Base-by-base conservation (phyloP, 2,888 invertebrate genomes). In the Melitaea athalia region DNA sequence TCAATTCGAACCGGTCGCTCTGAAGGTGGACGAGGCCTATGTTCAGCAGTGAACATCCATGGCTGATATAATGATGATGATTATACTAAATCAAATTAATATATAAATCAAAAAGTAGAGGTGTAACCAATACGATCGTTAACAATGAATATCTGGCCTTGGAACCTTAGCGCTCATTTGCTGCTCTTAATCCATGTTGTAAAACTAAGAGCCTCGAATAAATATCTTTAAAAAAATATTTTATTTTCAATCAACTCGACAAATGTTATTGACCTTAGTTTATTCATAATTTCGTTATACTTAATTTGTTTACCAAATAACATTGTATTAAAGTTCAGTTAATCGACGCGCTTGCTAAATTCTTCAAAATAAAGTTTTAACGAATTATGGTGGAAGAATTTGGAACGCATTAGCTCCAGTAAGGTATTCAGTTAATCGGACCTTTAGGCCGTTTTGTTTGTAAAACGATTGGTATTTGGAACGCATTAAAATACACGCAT, bases 401-500 rank as follows among this genome's bases (percentile, higher is more conserved):
- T 70, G 53, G 67, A 64, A 63, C 59, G 53, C 55, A 15, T 68
- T 68, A 59, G 55, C 43, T 43, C 63, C n/a, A 47, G 55, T 50
- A 24, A 49, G 24, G 60, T n/a, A n/a, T 67, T 42, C 53, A 53
- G 60, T 63, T 59, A 67, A 61, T 52, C 42, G 47, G 47, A 33
- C 47, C 53, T 24, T 24, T 68, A 49, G 64, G 64, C 63, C 63
- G 67, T 67, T 67, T 64, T 64, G 50, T 67, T 64, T 49, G 64
- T 64, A 60, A 65, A 42, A 45, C 24, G 68, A 59, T 11, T 55
- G 67, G 71, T 71, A 71, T 73, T 69, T 67, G 55, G 69, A 65
- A 63, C 68, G 65, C 61, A 63, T 64, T 64, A 62, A 64, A 42
- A 59, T 52, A 6, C 38, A 55, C 38, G 53, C 59, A 31, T 66